Evolutionary conservation across 1,140 invertebrate genomes (phyloP).

Genomic region (Pseudomyrmex cubaensis): DNA sequence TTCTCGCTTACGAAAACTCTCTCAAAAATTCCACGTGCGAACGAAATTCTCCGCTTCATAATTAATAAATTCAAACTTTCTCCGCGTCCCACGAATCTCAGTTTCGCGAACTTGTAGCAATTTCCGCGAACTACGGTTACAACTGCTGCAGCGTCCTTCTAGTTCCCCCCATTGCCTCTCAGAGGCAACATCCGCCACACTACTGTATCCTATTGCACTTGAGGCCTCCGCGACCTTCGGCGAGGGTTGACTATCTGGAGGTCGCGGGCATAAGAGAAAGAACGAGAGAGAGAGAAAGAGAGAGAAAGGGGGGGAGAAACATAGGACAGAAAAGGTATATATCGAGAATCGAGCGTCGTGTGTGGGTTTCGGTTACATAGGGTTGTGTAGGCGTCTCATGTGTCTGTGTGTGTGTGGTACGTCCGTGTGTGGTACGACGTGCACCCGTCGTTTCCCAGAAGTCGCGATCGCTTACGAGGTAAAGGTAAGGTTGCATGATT

Average conservation of each 20-base stretch:
- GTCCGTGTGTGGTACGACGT: not conserved
- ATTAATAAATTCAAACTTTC: not conserved
- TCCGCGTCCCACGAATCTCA: not conserved
- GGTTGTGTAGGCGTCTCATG: conserved; percentile 44
- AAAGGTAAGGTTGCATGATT: conserved; percentile 69
- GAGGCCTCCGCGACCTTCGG: conserved; percentile 41
- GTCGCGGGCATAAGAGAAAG: conserved; percentile 25
- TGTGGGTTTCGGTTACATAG: conserved; percentile 51
- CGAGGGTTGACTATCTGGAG: conserved; percentile 33
- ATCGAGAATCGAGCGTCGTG: conserved; percentile 34
- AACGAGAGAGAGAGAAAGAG: not conserved
- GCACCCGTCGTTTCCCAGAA: conserved; percentile 61
- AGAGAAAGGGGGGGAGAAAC: not conserved
- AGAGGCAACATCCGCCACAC: conserved; percentile 26
- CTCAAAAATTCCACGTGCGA: not conserved
- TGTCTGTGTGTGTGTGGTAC: conserved; percentile 4
- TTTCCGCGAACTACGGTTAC: conserved; percentile 32
- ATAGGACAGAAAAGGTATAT: not conserved
- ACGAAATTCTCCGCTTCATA: no score
- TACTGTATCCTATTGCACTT: conserved; percentile 23
- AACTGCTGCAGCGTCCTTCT: not conserved
- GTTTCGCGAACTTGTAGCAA: not conserved
- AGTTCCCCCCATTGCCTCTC: no score
- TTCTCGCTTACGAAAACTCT: not conserved
- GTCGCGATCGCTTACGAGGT: conserved; percentile 57